Conservation (phyloP, 2,888 invertebrate species). For the Cantharis nigra region DNA sequence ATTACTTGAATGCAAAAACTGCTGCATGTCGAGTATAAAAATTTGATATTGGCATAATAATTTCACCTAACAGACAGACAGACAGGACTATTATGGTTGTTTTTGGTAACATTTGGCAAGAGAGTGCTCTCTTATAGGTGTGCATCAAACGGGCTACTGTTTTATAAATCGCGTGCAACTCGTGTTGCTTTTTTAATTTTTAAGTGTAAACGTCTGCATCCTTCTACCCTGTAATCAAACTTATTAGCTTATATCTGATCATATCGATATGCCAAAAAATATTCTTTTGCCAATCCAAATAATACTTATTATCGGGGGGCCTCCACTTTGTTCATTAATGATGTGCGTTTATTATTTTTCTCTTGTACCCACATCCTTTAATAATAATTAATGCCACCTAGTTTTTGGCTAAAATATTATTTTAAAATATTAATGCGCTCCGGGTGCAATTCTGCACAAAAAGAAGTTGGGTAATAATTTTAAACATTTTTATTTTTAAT, state of each 20-base stretch:
- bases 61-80: constrained; percentile 22
- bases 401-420: neutral
- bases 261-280: constrained; percentile 1
- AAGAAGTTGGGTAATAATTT: neutral
- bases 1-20: neutral
- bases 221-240: constrained; percentile 34
- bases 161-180: constrained; percentile 34
- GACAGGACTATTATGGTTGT: constrained; percentile 27
- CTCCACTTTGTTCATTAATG: neutral
- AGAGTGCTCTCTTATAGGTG: constrained; percentile 19
- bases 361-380: neutral
- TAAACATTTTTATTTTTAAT: neutral
- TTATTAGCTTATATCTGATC: constrained; percentile 30
- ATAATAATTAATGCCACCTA: neutral
- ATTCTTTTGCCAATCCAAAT: neutral
- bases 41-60: constrained; percentile 26
- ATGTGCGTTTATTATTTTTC: neutral
- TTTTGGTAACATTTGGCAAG: constrained; percentile 23
- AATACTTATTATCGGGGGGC: neutral
- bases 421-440: neutral
- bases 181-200: constrained; percentile 23
- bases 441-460: neutral
- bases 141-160: constrained; percentile 27
- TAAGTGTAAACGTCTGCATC: constrained; percentile 25
- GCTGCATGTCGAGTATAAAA: constrained; percentile 11